These are phyloP conservation scores for Diabrotica balteata DNA, from an alignment of 2,888 invertebrate genomes.

Conservation along the genomic window DNA sequence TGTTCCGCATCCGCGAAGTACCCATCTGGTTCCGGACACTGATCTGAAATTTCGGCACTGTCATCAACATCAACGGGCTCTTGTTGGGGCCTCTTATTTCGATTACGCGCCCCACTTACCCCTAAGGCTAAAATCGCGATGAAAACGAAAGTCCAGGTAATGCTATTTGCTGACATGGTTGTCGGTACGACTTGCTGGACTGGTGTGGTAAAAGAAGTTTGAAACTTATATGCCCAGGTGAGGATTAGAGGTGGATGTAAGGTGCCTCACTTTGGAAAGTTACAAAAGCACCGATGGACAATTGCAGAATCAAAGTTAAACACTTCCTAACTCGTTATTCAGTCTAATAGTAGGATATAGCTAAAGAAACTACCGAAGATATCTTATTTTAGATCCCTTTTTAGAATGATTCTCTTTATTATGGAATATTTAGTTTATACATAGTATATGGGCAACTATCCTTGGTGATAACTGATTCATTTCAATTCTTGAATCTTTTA, in stretches of 20 bases:
- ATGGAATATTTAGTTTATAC: too few relatives aligned
- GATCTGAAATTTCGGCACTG: slow-evolving; percentile 68
- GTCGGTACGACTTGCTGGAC: slow-evolving; percentile 31
- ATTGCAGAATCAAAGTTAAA: too few relatives aligned
- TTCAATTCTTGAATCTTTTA: too few relatives aligned
- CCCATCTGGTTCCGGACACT: slow-evolving; percentile 83
- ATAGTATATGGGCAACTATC: too few relatives aligned
- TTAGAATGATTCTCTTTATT: too few relatives aligned
- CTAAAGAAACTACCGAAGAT: too few relatives aligned
- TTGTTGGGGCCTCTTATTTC: slow-evolving; percentile 17
- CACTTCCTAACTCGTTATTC: too few relatives aligned
- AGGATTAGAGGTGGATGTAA: slow-evolving; percentile 17
- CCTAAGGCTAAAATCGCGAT: slow-evolving; percentile 22
- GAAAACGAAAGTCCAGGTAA: slow-evolving; percentile 32
- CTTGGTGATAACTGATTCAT: too few relatives aligned
- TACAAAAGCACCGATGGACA: too few relatives aligned
- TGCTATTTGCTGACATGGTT: slow-evolving; percentile 30
- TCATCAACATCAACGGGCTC: slow-evolving; percentile 20
- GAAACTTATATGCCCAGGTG: slow-evolving; percentile 33
- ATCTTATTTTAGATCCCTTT: too few relatives aligned
- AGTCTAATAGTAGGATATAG: too few relatives aligned
- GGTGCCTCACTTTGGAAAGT: too few relatives aligned
- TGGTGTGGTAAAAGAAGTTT: slow-evolving; percentile 21
- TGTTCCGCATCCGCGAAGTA: slow-evolving; percentile 86
- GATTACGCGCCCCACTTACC: slow-evolving; percentile 19